Percentiles rank a stretch among this genome's conserved stretches.
Conservation (phyloP, 2,888 invertebrate species). For the Ormyrus nitidulus region DNA sequence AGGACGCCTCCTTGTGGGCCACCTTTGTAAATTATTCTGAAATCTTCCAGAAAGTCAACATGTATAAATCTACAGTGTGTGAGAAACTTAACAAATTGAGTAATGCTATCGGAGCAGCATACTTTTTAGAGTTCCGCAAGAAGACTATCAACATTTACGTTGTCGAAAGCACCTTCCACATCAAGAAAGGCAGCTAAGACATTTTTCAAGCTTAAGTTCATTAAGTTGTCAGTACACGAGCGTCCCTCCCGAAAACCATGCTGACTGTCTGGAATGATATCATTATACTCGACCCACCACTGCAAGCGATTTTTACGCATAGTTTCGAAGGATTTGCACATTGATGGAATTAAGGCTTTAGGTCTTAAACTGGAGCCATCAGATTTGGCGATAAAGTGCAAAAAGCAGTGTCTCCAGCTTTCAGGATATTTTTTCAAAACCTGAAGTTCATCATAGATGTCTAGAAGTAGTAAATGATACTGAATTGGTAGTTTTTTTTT, state of each 20-base stretch:
- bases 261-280: slow-evolving; percentile 50
- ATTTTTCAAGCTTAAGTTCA: slow-evolving; percentile 7
- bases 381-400: slow-evolving; percentile 56
- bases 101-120: slow-evolving; percentile 17
- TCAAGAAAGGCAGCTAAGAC: slow-evolving; percentile 27
- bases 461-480: slow-evolving; percentile 43
- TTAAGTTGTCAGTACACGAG: slow-evolving; percentile 7
- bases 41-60: not conserved
- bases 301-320: slow-evolving; percentile 56
- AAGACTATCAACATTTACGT: slow-evolving; percentile 44
- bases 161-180: slow-evolving; percentile 50
- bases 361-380: slow-evolving; percentile 49
- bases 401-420: slow-evolving; percentile 42
- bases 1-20: slow-evolving; percentile 55
- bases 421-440: slow-evolving; percentile 18
- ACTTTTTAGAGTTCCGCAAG: not conserved
- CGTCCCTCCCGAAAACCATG: slow-evolving; percentile 50
- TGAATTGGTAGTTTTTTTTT: slow-evolving; percentile 45
- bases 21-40: slow-evolving; percentile 34
- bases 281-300: slow-evolving; percentile 53
- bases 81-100: slow-evolving; percentile 27
- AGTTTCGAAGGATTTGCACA: slow-evolving; percentile 56
- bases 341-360: slow-evolving; percentile 48
- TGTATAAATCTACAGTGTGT: slow-evolving; percentile 33
- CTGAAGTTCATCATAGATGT: slow-evolving; percentile 55